phyloP scores from a whole-genome alignment of 92 coral and sea anemone species.

The Desmophyllum pertusum region DNA sequence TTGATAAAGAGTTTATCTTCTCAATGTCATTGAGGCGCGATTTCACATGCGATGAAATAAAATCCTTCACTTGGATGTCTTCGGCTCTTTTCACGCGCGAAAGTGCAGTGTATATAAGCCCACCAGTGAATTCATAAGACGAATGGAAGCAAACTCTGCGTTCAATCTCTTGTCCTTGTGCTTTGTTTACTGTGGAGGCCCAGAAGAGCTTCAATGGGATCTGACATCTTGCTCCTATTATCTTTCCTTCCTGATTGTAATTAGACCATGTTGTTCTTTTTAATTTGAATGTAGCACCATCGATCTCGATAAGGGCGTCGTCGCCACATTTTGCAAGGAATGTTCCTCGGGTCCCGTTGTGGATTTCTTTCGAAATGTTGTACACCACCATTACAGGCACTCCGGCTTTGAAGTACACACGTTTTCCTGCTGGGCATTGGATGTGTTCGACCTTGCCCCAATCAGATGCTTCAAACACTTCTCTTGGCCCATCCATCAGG shows the following conservation, averaged over 20 bases:
- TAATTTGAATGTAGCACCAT: neutral
- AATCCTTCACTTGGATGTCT: constrained; percentile 18
- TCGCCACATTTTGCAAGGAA: constrained; percentile 1
- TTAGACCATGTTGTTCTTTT: constrained; percentile 10
- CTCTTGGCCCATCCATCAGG: neutral
- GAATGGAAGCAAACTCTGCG: constrained; percentile 4
- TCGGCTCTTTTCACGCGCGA: constrained; percentile 10
- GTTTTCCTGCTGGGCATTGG: constrained; percentile 9
- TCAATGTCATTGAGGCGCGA: no score
- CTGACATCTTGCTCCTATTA: constrained; percentile 20
- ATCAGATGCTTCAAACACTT: neutral
- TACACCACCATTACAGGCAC: constrained; percentile 33
- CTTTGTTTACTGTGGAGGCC: constrained; percentile 32
- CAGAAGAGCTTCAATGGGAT: constrained; percentile 33
- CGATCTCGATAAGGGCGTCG: constrained; percentile 4
- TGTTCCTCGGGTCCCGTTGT: constrained; percentile 29
- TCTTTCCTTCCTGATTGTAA: neutral
- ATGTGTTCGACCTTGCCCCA: neutral
- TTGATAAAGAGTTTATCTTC: no score
- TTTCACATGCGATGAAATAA: neutral
- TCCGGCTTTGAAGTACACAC: constrained; percentile 21
- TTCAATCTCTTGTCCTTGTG: constrained; percentile 43
- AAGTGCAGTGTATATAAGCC: constrained; percentile 36
- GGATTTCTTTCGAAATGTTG: constrained; percentile 14
- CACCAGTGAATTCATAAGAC: constrained; percentile 35